Percentiles rank a stretch among this genome's conserved stretches.
Evolutionary conservation across 2,113 vertebrate species (phyloP).

Genomic region (Coptodon bakossiorum): DNA sequence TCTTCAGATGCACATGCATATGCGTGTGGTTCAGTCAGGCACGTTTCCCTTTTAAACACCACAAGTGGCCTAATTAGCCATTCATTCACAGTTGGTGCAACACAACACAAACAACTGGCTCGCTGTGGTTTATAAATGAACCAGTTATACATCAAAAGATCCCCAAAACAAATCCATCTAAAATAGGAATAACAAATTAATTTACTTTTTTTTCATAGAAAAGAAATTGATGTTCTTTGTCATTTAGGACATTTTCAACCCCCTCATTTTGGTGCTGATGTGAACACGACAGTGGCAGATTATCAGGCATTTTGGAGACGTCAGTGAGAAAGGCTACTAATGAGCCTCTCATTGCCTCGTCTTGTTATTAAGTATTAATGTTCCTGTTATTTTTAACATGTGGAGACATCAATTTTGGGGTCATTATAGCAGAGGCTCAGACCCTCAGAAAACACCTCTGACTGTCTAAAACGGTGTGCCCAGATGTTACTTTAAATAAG

Average conservation of each 20-base stretch:
- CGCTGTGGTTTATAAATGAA: background rate
- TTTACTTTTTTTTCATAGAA: background rate
- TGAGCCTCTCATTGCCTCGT: background rate
- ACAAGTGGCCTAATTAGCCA: constrained; percentile 38
- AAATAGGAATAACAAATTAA: background rate
- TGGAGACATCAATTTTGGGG: constrained; percentile 7
- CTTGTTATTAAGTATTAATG: constrained; percentile 55
- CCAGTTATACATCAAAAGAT: background rate
- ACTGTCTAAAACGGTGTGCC: background rate
- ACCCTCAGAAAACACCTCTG: background rate
- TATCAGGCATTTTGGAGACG: background rate
- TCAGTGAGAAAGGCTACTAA: background rate
- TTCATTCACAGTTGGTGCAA: constrained; percentile 15
- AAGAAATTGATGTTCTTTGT: background rate
- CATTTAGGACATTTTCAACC: background rate
- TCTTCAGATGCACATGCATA: background rate
- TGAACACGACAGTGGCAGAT: background rate
- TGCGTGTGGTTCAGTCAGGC: constrained; percentile 6
- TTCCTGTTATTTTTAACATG: constrained; percentile 59
- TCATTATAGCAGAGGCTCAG: background rate
- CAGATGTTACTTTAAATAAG: background rate
- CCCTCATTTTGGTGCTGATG: background rate
- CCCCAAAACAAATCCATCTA: background rate
- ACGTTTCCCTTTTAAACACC: constrained; percentile 17
- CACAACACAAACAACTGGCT: background rate